These are phyloP conservation scores for Graphium colonna DNA, from an alignment of 2,888 invertebrate species.

Conservation along the genomic window DNA sequence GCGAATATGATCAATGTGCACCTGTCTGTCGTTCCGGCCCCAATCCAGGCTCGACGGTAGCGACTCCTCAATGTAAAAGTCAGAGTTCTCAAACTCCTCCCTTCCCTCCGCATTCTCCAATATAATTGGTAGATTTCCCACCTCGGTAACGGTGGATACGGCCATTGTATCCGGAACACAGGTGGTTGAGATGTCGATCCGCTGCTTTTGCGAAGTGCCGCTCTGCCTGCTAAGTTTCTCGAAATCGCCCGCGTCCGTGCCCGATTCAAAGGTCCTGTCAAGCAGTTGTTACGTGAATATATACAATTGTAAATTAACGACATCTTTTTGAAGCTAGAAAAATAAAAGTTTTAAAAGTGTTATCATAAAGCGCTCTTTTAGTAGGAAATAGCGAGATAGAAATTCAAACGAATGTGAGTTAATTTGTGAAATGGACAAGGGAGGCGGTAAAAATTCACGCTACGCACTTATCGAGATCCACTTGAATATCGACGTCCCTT, in stretches of 20 bases:
- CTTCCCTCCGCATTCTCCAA: constrained; percentile 37
- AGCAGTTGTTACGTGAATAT: neutral
- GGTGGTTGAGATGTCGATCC: constrained; percentile 58
- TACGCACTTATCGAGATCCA: constrained; percentile 67
- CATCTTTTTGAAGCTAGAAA: too few relatives aligned
- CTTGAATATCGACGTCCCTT: constrained; percentile 62
- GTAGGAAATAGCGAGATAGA: too few relatives aligned
- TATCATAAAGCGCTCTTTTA: too few relatives aligned
- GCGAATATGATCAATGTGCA: constrained; percentile 44
- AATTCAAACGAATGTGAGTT: too few relatives aligned
- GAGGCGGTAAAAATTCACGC: too few relatives aligned
- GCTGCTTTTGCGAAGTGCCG: constrained; percentile 61
- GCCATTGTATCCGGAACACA: constrained; percentile 72
- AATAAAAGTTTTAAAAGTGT: too few relatives aligned
- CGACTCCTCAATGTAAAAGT: constrained; percentile 94
- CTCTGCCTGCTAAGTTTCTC: constrained; percentile 86
- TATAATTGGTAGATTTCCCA: constrained; percentile 60
- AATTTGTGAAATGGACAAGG: too few relatives aligned
- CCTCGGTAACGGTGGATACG: constrained; percentile 81
- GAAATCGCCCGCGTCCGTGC: constrained; percentile 90
- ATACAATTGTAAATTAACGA: neutral
- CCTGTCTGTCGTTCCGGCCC: constrained; percentile 76
- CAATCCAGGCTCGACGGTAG: constrained; percentile 90
- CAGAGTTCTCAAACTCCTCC: constrained; percentile 87
- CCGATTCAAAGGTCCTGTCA: constrained; percentile 87